Percentiles rank a stretch among this genome's conserved stretches.
Evolutionary conservation across 1,140 invertebrate species (phyloP).

Genomic region (Calephelis nemesis): DNA sequence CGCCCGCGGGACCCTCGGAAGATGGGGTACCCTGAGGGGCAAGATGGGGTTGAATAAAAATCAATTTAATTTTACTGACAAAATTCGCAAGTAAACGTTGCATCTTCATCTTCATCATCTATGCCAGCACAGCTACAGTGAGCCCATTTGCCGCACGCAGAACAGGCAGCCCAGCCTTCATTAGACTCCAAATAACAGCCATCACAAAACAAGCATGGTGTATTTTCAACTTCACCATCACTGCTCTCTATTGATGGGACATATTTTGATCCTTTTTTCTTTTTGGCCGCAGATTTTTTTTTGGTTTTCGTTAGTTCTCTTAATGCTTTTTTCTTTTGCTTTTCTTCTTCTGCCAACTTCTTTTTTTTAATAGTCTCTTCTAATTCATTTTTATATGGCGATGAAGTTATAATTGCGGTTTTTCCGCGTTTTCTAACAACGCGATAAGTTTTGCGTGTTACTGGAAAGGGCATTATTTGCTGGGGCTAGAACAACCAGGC

Average conservation of each 20-base stretch:
- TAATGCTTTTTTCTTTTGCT: conserved; percentile 5
- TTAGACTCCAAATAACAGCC: conserved; percentile 21
- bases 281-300: conserved; percentile 1
- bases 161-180: conserved; percentile 21
- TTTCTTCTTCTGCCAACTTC: conserved; percentile 4
- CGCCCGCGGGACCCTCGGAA: conserved; percentile 11
- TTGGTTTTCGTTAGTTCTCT: conserved; percentile 8
- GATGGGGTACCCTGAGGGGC: conserved; percentile 19
- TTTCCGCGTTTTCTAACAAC: conserved; percentile 15
- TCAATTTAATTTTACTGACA: conserved; percentile 21
- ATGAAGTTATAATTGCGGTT: conserved; percentile 20
- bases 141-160: conserved; percentile 37
- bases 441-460: conserved; percentile 18
- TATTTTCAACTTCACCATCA: conserved; percentile 21
- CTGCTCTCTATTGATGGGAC: not conserved
- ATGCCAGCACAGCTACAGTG: conserved; percentile 43
- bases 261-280: not conserved
- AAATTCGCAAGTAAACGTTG: conserved; percentile 24
- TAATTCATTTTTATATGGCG: conserved; percentile 25
- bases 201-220: conserved; percentile 19
- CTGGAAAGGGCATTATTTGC: conserved; percentile 16
- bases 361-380: conserved; percentile 21
- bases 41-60: conserved; percentile 12
- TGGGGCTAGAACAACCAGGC: not conserved
- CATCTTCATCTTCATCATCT: conserved; percentile 38